phyloP scores from a whole-genome alignment of 2,797 vertebrate species.

The Kryptopterus vitreolus region DNA sequence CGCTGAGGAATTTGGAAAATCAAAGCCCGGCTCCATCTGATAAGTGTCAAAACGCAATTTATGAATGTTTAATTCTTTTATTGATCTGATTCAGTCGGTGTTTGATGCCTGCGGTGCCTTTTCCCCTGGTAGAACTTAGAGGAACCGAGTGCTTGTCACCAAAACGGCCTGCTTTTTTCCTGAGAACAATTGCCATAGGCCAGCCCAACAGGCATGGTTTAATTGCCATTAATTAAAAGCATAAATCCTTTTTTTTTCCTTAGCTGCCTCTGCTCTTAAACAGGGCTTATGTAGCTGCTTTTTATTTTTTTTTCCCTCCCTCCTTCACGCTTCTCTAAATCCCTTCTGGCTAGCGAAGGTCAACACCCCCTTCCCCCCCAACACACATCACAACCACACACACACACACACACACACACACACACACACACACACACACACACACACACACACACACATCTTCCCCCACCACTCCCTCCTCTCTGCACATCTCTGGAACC shows the following conservation, averaged over 20 bases:
- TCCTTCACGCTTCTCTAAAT: constrained; percentile 86
- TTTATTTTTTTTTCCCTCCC: constrained; percentile 55
- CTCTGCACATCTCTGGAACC: constrained; percentile 79
- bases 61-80: constrained; percentile 99
- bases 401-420: not conserved
- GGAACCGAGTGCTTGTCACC: constrained; percentile 99
- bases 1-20: constrained; percentile 95
- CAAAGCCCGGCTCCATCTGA: constrained; percentile 98
- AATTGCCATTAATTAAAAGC: constrained; percentile 99
- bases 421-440: not conserved
- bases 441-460: not conserved
- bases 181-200: constrained; percentile 99
- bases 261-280: constrained; percentile 97
- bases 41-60: constrained; percentile 99
- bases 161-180: constrained; percentile 89
- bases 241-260: constrained; percentile 99
- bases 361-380: constrained; percentile 67
- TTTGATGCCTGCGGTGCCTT: constrained; percentile 99
- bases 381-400: not conserved
- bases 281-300: constrained; percentile 86
- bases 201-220: constrained; percentile 99
- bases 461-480: constrained; percentile 55
- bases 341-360: constrained; percentile 95
- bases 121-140: constrained; percentile 99
- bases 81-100: constrained; percentile 98